Evolutionary conservation across 2,113 vertebrate species (phyloP).

Genomic region (Illadopsis cleaveri): DNA sequence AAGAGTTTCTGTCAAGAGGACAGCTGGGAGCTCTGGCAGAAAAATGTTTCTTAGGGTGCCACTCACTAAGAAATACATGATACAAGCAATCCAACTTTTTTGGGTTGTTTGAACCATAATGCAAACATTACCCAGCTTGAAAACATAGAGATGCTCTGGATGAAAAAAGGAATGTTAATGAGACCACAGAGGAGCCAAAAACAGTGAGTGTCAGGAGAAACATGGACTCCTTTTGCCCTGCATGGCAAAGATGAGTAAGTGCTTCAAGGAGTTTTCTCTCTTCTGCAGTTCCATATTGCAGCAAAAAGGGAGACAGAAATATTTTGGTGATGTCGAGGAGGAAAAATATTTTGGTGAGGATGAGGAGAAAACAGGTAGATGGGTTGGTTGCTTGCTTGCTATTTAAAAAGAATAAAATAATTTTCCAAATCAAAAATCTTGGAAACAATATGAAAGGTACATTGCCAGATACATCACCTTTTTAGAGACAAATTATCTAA

Average conservation of each 20-base stretch:
- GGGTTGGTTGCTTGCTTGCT: neutral
- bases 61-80: neutral
- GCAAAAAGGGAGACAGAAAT: neutral
- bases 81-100: neutral
- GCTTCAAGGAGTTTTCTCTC: neutral
- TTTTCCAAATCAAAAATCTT: neutral
- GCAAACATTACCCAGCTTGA: neutral
- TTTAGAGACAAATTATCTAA: neutral
- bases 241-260: neutral
- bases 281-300: neutral
- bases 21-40: conserved; percentile 36
- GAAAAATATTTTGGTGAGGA: neutral
- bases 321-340: neutral
- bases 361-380: neutral
- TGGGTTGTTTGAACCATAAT: neutral
- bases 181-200: neutral
- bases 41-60: conserved; percentile 1
- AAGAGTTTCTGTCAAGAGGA: conserved; percentile 62
- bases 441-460: neutral
- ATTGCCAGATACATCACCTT: neutral
- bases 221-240: neutral
- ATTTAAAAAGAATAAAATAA: neutral
- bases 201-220: neutral
- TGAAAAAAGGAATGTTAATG: neutral
- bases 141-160: neutral